Evolutionary conservation across 1,140 invertebrate species (phyloP).

Genomic region (Scaptomyza hsui): DNA sequence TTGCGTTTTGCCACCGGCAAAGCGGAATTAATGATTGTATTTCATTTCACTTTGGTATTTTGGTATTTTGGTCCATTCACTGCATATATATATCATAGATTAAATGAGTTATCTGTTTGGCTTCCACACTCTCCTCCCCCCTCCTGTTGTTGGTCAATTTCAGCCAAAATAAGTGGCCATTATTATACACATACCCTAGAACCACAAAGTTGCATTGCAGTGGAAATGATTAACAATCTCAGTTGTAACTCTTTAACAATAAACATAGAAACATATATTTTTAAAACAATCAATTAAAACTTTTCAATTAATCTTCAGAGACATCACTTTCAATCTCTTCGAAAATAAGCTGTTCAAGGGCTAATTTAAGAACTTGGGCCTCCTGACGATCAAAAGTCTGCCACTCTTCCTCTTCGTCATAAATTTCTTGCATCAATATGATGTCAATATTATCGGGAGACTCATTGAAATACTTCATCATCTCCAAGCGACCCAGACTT

Average conservation of each 20-base stretch:
- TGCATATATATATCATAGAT: constrained; percentile 30
- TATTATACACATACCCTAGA: not conserved
- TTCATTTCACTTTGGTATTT: constrained; percentile 58
- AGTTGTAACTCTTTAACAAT: no score
- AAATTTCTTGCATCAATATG: constrained; percentile 21
- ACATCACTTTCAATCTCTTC: no score
- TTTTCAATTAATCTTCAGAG: no score
- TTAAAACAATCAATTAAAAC: no score
- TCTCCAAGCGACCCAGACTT: not conserved
- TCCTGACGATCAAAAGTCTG: not conserved
- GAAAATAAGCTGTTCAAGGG: no score
- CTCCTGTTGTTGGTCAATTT: constrained; percentile 9
- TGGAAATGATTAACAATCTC: no score
- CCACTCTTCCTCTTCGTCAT: constrained; percentile 12
- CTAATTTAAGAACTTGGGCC: constrained; percentile 8
- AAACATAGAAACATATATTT: no score
- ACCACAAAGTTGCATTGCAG: not conserved
- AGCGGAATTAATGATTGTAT: constrained; percentile 78
- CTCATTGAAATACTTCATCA: not conserved
- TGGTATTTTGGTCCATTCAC: constrained; percentile 19
- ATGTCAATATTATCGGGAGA: constrained; percentile 24
- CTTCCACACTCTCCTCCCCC: not conserved
- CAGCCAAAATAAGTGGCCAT: constrained; percentile 21
- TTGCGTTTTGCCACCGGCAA: constrained; percentile 48
- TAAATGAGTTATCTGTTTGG: constrained; percentile 48